These are phyloP conservation scores for Morone saxatilis DNA, from an alignment of 2,113 vertebrate genomes.

Conservation along the genomic window DNA sequence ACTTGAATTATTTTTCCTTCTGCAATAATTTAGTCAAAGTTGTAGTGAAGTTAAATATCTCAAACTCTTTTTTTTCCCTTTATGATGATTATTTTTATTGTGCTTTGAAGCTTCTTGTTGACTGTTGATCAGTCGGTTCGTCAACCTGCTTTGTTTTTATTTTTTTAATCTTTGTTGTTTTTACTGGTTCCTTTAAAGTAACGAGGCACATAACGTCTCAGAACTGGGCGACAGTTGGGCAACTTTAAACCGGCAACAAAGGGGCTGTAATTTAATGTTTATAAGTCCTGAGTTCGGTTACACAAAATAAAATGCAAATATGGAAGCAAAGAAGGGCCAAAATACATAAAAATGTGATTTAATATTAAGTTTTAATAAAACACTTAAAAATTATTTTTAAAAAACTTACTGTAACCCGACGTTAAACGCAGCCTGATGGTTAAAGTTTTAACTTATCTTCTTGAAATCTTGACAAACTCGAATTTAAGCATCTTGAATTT, in stretches of 20 bases:
- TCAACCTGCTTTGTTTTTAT: conserved; percentile 17
- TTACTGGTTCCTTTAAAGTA: conserved; percentile 27
- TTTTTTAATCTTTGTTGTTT: conserved; percentile 7
- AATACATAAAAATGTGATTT: not conserved
- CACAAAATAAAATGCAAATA: not conserved
- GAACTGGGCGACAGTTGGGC: not conserved
- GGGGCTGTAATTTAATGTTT: not conserved
- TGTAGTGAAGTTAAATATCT: not conserved
- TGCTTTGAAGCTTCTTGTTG: conserved; percentile 27
- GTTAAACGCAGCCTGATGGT: no score
- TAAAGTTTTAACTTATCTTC: not conserved
- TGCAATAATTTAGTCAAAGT: conserved; percentile 23
- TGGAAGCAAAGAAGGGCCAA: not conserved
- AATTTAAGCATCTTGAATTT: not conserved
- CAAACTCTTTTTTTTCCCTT: conserved; percentile 4
- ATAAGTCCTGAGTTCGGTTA: not conserved
- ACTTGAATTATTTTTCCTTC: conserved; percentile 3
- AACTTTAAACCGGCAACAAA: not conserved
- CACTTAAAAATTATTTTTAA: no score
- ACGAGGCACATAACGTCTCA: conserved; percentile 49
- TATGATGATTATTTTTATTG: not conserved
- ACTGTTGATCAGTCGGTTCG: conserved; percentile 72
- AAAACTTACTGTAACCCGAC: no score
- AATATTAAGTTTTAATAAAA: not conserved
- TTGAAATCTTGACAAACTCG: not conserved